Conservation (phyloP, 2,888 invertebrate genomes). For the Diadegma fenestrale region DNA sequence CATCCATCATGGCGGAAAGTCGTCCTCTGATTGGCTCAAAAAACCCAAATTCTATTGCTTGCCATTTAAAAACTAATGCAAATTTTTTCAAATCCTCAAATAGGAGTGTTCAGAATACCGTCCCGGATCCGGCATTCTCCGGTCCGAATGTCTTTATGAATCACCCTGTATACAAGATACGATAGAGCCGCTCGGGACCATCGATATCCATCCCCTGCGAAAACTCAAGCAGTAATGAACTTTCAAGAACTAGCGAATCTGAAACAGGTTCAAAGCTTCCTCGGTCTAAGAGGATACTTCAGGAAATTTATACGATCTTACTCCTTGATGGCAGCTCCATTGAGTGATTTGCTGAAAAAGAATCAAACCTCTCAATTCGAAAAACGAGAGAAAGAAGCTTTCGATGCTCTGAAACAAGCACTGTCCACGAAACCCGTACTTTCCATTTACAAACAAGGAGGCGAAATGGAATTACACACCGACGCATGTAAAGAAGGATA, state of each 20-base stretch:
- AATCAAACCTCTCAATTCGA: not conserved
- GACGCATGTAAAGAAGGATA: constrained; percentile 60
- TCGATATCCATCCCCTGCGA: constrained; percentile 46
- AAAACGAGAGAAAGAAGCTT: constrained; percentile 45
- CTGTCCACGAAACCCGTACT: too few relatives aligned
- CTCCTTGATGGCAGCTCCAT: constrained; percentile 62
- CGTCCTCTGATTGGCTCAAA: too few relatives aligned
- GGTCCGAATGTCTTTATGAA: too few relatives aligned
- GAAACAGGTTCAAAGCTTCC: constrained; percentile 56
- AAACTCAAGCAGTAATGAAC: constrained; percentile 64
- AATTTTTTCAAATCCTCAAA: too few relatives aligned
- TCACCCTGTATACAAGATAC: not conserved
- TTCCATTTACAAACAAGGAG: not conserved
- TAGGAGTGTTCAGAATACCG: too few relatives aligned
- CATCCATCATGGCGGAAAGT: too few relatives aligned
- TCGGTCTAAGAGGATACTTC: constrained; percentile 69
- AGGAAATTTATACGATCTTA: constrained; percentile 66
- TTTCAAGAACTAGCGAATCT: constrained; percentile 64
- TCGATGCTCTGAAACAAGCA: too few relatives aligned
- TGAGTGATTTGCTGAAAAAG: constrained; percentile 56
- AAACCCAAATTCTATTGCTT: too few relatives aligned
- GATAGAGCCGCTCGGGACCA: too few relatives aligned
- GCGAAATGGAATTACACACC: constrained; percentile 52
- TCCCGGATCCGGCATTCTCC: too few relatives aligned
- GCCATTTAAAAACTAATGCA: too few relatives aligned